Conservation (phyloP, 1,140 invertebrate genomes). For the Euwallacea fornicatus region DNA sequence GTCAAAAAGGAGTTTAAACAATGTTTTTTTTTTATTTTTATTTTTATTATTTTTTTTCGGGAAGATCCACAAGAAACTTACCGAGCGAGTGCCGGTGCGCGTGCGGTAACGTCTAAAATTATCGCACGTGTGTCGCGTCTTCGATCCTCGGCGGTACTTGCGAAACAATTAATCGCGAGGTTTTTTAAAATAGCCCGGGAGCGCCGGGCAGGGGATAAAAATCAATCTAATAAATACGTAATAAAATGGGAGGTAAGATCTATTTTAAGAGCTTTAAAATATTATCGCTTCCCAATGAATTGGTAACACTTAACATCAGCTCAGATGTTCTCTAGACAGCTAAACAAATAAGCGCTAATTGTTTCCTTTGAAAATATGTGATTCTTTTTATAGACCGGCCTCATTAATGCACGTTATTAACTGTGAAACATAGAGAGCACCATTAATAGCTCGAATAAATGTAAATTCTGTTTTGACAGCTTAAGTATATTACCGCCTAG, state of each 20-base stretch:
- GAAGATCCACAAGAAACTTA: too few relatives aligned
- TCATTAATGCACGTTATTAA: conserved; percentile 17
- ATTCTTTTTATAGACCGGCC: conserved; percentile 21
- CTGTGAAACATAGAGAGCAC: conserved; percentile 15
- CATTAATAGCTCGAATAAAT: conserved; percentile 23
- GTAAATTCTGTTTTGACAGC: conserved; percentile 25
- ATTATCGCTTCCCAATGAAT: conserved; percentile 15
- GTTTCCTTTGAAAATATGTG: conserved; percentile 18
- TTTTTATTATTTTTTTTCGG: too few relatives aligned
- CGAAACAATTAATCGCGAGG: too few relatives aligned
- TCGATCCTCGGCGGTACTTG: too few relatives aligned
- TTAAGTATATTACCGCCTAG: conserved; percentile 20
- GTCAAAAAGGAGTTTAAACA: background rate
- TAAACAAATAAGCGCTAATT: conserved; percentile 25
- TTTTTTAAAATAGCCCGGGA: background rate
- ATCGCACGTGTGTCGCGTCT: too few relatives aligned
- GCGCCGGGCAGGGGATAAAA: background rate
- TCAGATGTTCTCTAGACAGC: conserved; percentile 22
- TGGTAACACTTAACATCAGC: conserved; percentile 19
- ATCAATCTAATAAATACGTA: background rate
- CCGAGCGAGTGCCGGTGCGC: too few relatives aligned
- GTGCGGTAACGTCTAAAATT: too few relatives aligned
- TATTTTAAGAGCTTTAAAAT: conserved; percentile 13
- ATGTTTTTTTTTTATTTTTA: too few relatives aligned
- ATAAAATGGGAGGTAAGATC: conserved; percentile 9